Evolutionary conservation across 2,797 vertebrate species (phyloP).

Genomic region (Acanthurus tractus): DNA sequence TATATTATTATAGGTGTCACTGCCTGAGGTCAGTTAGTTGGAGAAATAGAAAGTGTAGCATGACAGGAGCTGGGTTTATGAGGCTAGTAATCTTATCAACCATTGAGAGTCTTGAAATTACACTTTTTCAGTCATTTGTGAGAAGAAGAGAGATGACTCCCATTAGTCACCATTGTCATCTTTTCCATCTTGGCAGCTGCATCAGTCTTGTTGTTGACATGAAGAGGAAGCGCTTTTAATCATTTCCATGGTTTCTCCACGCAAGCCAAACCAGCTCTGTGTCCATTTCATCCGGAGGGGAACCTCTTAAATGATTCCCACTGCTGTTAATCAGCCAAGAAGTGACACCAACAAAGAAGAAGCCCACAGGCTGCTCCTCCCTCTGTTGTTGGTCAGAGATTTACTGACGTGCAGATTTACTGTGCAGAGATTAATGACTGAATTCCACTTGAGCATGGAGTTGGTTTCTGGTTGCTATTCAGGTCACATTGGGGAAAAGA

Average conservation of each 20-base stretch:
- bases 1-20: too few species aligned
- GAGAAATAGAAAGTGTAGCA: too few species aligned
- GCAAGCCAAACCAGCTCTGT: slow-evolving; percentile 13
- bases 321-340: slow-evolving; percentile 10
- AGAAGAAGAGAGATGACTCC: background rate
- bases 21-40: too few species aligned
- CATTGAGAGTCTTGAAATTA: too few species aligned
- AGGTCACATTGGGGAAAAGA: too few species aligned
- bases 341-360: background rate
- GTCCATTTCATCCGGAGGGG: slow-evolving; percentile 13
- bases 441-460: background rate
- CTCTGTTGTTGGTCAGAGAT: background rate
- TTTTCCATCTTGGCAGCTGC: slow-evolving; percentile 6
- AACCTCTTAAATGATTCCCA: slow-evolving; percentile 11
- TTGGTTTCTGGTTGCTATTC: background rate
- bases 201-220: slow-evolving; percentile 1
- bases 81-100: too few species aligned
- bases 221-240: slow-evolving; percentile 27
- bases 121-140: too few species aligned
- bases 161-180: slow-evolving; percentile 18
- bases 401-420: slow-evolving; percentile 7
- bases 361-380: background rate
- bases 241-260: background rate
- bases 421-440: background rate
- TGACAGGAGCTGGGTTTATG: too few species aligned